A percentile compares a stretch with the other conserved stretches of the same genome.
Conservation (phyloP, 2,797 vertebrate species). For the Lagorchestes hirsutus region DNA sequence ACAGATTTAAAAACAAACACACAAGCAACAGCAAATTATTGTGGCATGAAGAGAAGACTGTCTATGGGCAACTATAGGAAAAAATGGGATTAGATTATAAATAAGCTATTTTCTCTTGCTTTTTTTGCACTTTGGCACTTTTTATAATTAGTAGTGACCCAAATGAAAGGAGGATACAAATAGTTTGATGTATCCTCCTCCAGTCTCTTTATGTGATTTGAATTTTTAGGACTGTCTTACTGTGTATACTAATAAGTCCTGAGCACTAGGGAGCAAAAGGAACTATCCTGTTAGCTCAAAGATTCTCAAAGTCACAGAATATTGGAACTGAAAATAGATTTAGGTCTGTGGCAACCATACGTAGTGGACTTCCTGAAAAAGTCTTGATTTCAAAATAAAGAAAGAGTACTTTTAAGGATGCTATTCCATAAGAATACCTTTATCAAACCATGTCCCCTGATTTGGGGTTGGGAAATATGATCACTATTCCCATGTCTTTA, state of each 20-base stretch:
- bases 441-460: background rate
- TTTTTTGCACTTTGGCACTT: background rate
- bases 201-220: background rate
- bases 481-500: background rate
- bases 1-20: background rate
- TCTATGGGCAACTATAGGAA: background rate
- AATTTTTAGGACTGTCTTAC: background rate
- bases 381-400: background rate
- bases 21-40: background rate
- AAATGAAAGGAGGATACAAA: conserved; percentile 16
- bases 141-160: conserved; percentile 15
- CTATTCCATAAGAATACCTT: background rate
- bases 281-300: background rate
- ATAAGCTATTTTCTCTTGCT: background rate
- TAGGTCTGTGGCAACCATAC: background rate
- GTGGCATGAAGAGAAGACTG: background rate
- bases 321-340: background rate
- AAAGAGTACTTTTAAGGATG: background rate
- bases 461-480: background rate
- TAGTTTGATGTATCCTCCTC: background rate
- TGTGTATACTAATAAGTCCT: background rate
- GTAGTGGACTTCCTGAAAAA: background rate
- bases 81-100: background rate
- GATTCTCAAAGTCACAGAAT: background rate
- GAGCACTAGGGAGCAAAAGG: background rate